These are phyloP conservation scores for Brachyopa scutellaris DNA, from an alignment of 2,888 invertebrate species.

Conservation along the genomic window DNA sequence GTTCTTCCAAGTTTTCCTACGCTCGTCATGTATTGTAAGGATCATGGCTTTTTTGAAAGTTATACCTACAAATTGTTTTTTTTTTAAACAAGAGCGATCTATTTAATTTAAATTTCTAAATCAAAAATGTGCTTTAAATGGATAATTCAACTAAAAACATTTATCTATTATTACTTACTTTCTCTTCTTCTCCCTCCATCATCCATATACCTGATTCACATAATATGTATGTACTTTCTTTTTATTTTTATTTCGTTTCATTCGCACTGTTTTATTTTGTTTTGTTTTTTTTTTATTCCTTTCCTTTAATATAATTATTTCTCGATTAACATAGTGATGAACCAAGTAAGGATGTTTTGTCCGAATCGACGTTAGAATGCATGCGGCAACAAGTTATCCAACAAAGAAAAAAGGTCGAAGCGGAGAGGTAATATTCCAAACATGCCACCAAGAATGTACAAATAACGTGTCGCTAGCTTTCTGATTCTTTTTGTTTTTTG, in stretches of 20 bases:
- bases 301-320: conserved; percentile 44
- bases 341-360: conserved; percentile 86
- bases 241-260: conserved; percentile 35
- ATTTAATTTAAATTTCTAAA: background rate
- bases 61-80: no score
- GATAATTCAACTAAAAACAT: background rate
- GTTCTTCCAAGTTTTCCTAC: no score
- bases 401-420: conserved; percentile 90
- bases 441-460: conserved; percentile 28
- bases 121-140: conserved; percentile 33
- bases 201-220: no score
- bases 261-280: conserved; percentile 38
- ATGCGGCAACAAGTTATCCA: conserved; percentile 91
- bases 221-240: conserved; percentile 7
- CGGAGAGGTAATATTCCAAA: conserved; percentile 86
- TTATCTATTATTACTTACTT: background rate
- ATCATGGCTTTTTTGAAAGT: no score
- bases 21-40: no score
- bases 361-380: conserved; percentile 91
- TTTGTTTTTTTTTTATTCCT: conserved; percentile 34
- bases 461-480: conserved; percentile 53
- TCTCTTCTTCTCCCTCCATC: background rate
- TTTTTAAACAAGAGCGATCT: no score
- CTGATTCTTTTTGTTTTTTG: conserved; percentile 64
- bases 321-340: conserved; percentile 75